Conservation (phyloP, 2,888 invertebrate genomes). For the Phyllotreta cruciferae region DNA sequence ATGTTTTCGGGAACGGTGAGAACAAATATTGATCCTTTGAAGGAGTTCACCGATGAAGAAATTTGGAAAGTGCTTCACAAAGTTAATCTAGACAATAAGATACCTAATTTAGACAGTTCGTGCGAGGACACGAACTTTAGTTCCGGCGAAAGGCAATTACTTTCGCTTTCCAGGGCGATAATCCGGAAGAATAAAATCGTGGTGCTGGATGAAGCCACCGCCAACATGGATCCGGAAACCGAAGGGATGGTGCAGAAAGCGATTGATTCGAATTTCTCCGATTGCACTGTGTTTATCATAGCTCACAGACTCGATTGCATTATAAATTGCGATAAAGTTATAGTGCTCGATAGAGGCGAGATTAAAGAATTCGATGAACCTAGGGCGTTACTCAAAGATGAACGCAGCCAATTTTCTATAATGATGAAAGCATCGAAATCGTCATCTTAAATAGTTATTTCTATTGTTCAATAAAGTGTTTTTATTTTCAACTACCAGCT, state of each 20-base stretch:
- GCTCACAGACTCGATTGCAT: constrained; percentile 61
- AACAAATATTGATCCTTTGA: constrained; percentile 52
- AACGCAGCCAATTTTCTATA: constrained; percentile 68
- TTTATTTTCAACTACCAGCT: neutral
- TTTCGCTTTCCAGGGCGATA: constrained; percentile 66
- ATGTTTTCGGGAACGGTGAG: constrained; percentile 66
- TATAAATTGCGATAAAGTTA: constrained; percentile 62
- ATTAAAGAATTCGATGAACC: constrained; percentile 82
- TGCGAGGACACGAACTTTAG: constrained; percentile 46
- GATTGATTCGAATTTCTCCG: constrained; percentile 62
- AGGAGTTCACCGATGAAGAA: constrained; percentile 47
- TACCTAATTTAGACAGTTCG: constrained; percentile 51
- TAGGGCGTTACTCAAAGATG: constrained; percentile 67
- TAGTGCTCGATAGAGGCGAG: constrained; percentile 81
- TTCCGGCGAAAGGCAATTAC: constrained; percentile 63
- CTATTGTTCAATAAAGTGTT: constrained; percentile 1
- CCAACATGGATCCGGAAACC: constrained; percentile 64
- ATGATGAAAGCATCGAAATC: constrained; percentile 63
- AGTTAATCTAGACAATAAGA: constrained; percentile 55
- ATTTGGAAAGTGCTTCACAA: constrained; percentile 52
- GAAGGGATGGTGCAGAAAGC: constrained; percentile 64
- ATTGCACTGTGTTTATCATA: constrained; percentile 65
- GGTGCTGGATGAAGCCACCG: constrained; percentile 66
- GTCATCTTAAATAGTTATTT: neutral
- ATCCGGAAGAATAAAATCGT: constrained; percentile 62